phyloP scores from a whole-genome alignment of 1,140 invertebrate species.

The Drosophila miranda region DNA sequence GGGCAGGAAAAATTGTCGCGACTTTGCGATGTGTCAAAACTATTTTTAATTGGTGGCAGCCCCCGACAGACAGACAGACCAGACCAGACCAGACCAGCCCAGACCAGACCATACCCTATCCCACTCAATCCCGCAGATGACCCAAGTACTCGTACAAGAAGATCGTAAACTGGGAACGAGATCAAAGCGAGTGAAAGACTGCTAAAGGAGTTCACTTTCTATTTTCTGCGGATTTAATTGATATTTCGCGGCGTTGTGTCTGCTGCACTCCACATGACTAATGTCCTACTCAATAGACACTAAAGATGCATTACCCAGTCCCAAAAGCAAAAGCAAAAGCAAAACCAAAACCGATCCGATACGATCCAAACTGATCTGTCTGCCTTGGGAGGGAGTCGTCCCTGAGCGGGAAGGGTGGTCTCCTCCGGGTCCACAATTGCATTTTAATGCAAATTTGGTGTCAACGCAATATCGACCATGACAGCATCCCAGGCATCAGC shows the following conservation, averaged over 20 bases:
- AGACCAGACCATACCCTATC: not conserved
- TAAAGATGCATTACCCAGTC: conserved; percentile 72
- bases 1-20: conserved; percentile 44
- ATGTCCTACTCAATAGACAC: conserved; percentile 80
- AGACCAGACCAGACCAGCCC: not conserved
- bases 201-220: conserved; percentile 62
- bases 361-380: conserved; percentile 17
- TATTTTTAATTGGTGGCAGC: conserved; percentile 71
- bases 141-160: conserved; percentile 6
- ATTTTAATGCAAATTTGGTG: conserved; percentile 81
- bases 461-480: conserved; percentile 81
- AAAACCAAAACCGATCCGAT: conserved; percentile 17
- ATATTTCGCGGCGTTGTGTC: conserved; percentile 64
- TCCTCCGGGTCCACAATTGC: conserved; percentile 56
- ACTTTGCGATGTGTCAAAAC: conserved; percentile 70
- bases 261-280: conserved; percentile 61
- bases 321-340: not conserved
- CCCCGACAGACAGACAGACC: not conserved
- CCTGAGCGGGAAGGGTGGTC: not conserved
- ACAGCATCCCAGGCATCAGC: conserved; percentile 38
- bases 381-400: conserved; percentile 2
- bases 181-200: conserved; percentile 54
- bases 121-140: conserved; percentile 5
- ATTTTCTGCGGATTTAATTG: conserved; percentile 70
- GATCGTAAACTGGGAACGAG: conserved; percentile 67